Percentiles rank a stretch among this genome's conserved stretches.
These are phyloP conservation scores for Eupsittula cactorum DNA, from an alignment of 2,113 vertebrate species.

Conservation along the genomic window DNA sequence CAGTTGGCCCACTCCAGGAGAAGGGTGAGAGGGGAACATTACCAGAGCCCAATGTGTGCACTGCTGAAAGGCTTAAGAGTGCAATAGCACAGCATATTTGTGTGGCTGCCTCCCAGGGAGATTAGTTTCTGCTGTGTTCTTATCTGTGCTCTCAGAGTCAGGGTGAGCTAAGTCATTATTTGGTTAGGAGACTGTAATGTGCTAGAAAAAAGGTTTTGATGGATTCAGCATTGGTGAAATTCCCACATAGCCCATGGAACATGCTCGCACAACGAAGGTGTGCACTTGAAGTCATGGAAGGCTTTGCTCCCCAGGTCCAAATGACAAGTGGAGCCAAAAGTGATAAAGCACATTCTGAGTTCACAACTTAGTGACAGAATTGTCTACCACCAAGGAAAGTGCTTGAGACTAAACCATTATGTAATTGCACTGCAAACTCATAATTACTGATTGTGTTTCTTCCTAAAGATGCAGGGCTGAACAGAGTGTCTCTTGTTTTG, in stretches of 20 bases:
- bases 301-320: neutral
- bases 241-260: neutral
- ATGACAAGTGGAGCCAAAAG: neutral
- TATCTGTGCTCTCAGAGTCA: neutral
- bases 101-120: neutral
- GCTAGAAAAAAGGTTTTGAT: neutral
- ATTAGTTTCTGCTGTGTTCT: neutral
- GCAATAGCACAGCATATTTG: neutral
- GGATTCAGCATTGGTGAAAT: neutral
- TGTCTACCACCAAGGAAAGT: neutral
- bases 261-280: neutral
- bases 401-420: neutral
- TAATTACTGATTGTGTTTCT: conserved; percentile 17
- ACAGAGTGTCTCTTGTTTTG: conserved; percentile 16
- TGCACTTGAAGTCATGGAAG: neutral
- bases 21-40: neutral
- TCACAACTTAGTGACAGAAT: neutral
- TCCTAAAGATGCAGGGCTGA: neutral
- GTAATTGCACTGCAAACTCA: neutral
- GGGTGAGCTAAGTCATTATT: neutral
- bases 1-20: neutral
- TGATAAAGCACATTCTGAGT: neutral
- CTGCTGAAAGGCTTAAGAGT: neutral
- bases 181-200: neutral
- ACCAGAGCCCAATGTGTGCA: neutral